Evolutionary conservation across 2,113 vertebrate species (phyloP).

Genomic region (Phylloscopus trochiloides): DNA sequence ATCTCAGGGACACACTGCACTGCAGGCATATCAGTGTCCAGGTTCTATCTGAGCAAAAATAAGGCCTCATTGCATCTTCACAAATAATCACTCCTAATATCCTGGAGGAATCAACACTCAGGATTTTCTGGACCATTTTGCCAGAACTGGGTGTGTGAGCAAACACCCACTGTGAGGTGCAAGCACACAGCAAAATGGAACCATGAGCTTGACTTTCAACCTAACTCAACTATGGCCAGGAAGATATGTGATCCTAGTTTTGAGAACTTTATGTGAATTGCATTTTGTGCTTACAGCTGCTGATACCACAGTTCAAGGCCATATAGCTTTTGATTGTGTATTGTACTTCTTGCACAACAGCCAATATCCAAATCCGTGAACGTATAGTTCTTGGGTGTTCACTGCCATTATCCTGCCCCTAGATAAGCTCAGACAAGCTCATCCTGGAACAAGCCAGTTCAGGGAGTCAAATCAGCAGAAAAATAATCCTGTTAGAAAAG

Average conservation of each 20-base stretch:
- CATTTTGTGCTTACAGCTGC: not conserved
- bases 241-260: not conserved
- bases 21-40: not conserved
- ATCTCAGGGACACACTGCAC: not conserved
- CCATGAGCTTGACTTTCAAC: not conserved
- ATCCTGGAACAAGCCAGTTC: not conserved
- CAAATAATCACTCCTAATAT: not conserved
- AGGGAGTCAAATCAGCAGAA: not conserved
- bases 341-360: not conserved
- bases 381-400: not conserved
- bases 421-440: not conserved
- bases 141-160: not conserved
- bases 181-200: not conserved
- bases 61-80: not conserved
- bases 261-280: not conserved
- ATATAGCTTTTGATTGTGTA: accelerated
- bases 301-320: not conserved
- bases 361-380: not conserved
- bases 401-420: not conserved
- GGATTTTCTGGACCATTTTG: not conserved
- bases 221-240: not conserved
- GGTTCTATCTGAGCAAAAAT: accelerated
- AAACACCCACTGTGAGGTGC: not conserved
- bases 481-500: not conserved
- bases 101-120: not conserved